Evolutionary conservation across 2,113 vertebrate genomes (phyloP), one percentile per base, ranked within the genome.

Genomic region (Edolisoma coerulescens): DNA sequence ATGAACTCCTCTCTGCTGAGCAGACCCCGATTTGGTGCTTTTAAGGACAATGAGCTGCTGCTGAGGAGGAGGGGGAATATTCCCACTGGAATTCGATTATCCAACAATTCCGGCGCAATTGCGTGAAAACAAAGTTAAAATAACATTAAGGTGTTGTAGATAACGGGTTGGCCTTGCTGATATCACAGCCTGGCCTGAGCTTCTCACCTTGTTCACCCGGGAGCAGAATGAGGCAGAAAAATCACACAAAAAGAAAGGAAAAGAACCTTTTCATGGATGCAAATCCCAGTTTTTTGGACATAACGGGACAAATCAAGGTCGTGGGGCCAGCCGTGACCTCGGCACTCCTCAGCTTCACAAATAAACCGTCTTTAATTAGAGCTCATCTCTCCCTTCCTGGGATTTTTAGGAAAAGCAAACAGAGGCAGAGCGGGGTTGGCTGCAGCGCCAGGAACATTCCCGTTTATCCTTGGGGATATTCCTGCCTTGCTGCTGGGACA

Each of bases 401-500:
- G 73, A 4, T 10, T 84, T 84, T 71, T 13, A 59, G 80, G 41
- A 41, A 49, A 69, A 52, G 80, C 67, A 30, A 57, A 60, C 15
- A 56, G 74, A 42, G 53, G 54, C 61, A 37, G 70, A 0, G 22
- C 65, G 74, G 76, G 0, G 1, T 1, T 52, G 90, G 77, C 78
- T 85, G 64, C 44, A 5, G 60, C 56, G 35, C 26, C 1, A 2
- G 77, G 74, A 84, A 7, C 39, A 5, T 32, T 44, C 77, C 65
- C 0, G 0, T 13, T 42, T 3, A 8, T 35, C 35, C 69, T 11
- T 5, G 15, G 6, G 6, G 49, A 49, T 53, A 3, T n/a, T 8
- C 27, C 50, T 59, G 39, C 20, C 47, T 30, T 2, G 4, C n/a
- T 4, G n/a, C 42, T 22, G 27, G 2, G 7, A 1, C 0, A 28